phyloP scores from a whole-genome alignment of 1,140 invertebrate genomes.

The Drosophila neocordata region DNA sequence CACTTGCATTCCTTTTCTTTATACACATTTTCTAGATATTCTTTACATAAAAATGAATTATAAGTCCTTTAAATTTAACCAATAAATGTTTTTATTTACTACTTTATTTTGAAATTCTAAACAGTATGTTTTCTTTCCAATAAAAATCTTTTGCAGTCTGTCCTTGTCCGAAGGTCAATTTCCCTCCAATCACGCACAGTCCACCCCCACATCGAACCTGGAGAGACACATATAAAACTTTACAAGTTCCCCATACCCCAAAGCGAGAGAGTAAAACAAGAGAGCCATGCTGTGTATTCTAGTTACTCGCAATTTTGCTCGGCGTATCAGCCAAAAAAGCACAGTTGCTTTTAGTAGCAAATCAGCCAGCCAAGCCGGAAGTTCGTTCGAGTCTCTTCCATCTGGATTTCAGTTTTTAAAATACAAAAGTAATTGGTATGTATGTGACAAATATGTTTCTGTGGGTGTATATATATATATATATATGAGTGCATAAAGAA shows the following conservation, averaged over 20 bases:
- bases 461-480: conserved; percentile 5
- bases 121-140: not conserved
- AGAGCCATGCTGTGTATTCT: conserved; percentile 40
- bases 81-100: not conserved
- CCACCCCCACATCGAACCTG: conserved; percentile 25
- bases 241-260: conserved; percentile 39
- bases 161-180: conserved; percentile 77
- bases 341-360: conserved; percentile 60
- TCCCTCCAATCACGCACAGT: conserved; percentile 15
- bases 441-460: conserved; percentile 30
- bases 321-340: conserved; percentile 20
- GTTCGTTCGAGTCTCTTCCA: conserved; percentile 42
- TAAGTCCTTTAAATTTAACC: too few species aligned
- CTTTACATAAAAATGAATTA: too few species aligned
- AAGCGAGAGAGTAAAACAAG: not conserved
- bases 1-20: too few species aligned
- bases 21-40: too few species aligned
- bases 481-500: conserved; percentile 21
- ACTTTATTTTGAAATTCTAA: conserved; percentile 21
- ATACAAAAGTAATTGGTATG: conserved; percentile 68
- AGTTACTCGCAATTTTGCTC: conserved; percentile 26
- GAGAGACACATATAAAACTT: conserved; percentile 22
- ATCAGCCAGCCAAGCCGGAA: conserved; percentile 59
- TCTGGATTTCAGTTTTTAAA: conserved; percentile 58
- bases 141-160: conserved; percentile 41